Percentiles rank a stretch among this genome's conserved stretches.
phyloP scores from a whole-genome alignment of 2,888 invertebrate species.

The Mellilla xanthometata region DNA sequence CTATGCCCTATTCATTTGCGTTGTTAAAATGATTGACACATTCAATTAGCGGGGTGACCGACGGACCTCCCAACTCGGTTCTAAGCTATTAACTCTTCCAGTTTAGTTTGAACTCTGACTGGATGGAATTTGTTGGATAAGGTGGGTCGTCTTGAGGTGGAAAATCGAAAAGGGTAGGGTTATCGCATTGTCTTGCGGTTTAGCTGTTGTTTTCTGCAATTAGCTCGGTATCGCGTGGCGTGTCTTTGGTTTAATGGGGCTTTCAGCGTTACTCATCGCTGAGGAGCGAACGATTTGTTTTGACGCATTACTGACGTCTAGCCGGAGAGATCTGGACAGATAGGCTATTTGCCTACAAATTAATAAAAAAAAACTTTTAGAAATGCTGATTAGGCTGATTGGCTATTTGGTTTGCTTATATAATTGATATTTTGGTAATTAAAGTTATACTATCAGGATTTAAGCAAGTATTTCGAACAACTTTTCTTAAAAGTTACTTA shows the following conservation, averaged over 20 bases:
- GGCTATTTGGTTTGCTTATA: too few species aligned
- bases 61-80: slow-evolving; percentile 80
- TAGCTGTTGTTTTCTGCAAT: slow-evolving; percentile 78
- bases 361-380: too few species aligned
- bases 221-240: slow-evolving; percentile 61
- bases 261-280: slow-evolving; percentile 59
- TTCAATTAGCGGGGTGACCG: slow-evolving; percentile 88
- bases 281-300: slow-evolving; percentile 39
- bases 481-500: too few species aligned
- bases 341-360: not conserved
- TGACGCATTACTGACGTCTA: slow-evolving; percentile 31
- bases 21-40: slow-evolving; percentile 91
- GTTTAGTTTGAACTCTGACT: slow-evolving; percentile 38
- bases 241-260: slow-evolving; percentile 71
- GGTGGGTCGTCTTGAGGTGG: slow-evolving; percentile 45
- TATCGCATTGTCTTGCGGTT: slow-evolving; percentile 68
- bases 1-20: slow-evolving; percentile 82
- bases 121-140: slow-evolving; percentile 15
- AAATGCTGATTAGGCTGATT: too few species aligned
- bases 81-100: slow-evolving; percentile 60
- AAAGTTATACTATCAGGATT: too few species aligned
- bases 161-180: slow-evolving; percentile 48
- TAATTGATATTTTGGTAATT: too few species aligned
- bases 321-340: not conserved
- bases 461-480: too few species aligned